A percentile compares a stretch with the other conserved stretches of the same genome.
phyloP scores from a whole-genome alignment of 2,888 invertebrate species.

The Chymomyza fuscimana region DNA sequence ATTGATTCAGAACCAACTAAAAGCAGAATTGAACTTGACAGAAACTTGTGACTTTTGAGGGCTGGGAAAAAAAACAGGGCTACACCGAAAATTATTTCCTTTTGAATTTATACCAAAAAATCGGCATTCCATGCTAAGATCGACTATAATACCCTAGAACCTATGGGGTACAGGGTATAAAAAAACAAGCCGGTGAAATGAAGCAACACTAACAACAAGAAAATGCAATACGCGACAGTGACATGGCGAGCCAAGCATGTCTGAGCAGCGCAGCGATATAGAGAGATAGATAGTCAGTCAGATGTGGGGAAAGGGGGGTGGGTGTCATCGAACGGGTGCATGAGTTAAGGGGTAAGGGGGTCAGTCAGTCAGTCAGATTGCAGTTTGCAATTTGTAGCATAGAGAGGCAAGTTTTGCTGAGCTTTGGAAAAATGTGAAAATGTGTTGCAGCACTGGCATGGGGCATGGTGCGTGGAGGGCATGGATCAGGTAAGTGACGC shows the following conservation, averaged over 20 bases:
- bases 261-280: constrained; percentile 22
- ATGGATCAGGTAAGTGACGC: not conserved
- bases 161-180: too few species aligned
- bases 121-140: too few species aligned
- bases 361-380: constrained; percentile 43
- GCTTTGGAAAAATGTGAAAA: not conserved
- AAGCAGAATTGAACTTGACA: too few species aligned
- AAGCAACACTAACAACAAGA: constrained; percentile 63
- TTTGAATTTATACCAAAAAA: too few species aligned
- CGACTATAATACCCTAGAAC: too few species aligned
- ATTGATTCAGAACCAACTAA: too few species aligned
- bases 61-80: too few species aligned
- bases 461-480: not conserved
- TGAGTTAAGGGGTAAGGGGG: too few species aligned
- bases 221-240: constrained; percentile 17
- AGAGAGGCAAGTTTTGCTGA: not conserved
- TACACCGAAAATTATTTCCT: too few species aligned
- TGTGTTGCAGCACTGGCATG: not conserved
- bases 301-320: not conserved
- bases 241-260: constrained; percentile 25
- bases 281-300: not conserved
- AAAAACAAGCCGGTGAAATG: constrained; percentile 55
- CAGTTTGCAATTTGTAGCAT: constrained; percentile 50
- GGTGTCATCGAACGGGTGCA: not conserved
- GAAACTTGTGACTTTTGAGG: too few species aligned